Percentiles rank a stretch among this genome's conserved stretches.
Evolutionary conservation across 2,888 invertebrate species (phyloP).

Genomic region (Sisyra nigra): DNA sequence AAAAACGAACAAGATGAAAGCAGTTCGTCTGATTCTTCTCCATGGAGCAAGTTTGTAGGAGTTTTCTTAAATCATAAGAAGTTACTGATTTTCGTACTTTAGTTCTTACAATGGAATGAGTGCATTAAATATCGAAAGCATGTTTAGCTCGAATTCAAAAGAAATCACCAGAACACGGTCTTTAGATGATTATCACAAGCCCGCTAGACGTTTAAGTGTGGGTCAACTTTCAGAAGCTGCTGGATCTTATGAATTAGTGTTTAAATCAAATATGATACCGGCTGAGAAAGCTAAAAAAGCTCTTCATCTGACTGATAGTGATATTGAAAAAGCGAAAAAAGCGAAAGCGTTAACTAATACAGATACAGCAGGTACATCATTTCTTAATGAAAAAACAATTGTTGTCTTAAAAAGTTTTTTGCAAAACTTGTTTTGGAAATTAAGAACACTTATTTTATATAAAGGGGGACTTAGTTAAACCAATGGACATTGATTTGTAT

Average conservation of each 20-base stretch:
- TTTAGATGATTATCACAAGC: slow-evolving; percentile 11
- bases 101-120: slow-evolving; percentile 12
- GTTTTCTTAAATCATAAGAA: neutral
- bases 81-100: neutral
- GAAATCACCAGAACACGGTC: neutral
- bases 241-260: slow-evolving; percentile 7
- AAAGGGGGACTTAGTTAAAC: too few relatives aligned
- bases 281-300: slow-evolving; percentile 13
- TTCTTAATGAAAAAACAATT: too few relatives aligned
- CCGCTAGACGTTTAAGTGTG: slow-evolving; percentile 15
- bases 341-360: too few relatives aligned
- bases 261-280: slow-evolving; percentile 4
- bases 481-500: too few relatives aligned
- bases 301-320: slow-evolving; percentile 13
- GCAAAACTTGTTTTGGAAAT: too few relatives aligned
- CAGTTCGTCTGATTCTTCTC: too few relatives aligned
- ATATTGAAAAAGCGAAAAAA: slow-evolving; percentile 12
- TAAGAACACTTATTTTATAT: too few relatives aligned
- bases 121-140: slow-evolving; percentile 14
- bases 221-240: slow-evolving; percentile 9
- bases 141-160: neutral
- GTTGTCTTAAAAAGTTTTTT: too few relatives aligned
- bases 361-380: too few relatives aligned
- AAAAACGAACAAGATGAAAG: slow-evolving; percentile 12
- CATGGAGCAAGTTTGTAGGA: too few relatives aligned